Evolutionary conservation across 2,113 vertebrate genomes (phyloP).

Genomic region (Neolamprologus caudopunctatus): DNA sequence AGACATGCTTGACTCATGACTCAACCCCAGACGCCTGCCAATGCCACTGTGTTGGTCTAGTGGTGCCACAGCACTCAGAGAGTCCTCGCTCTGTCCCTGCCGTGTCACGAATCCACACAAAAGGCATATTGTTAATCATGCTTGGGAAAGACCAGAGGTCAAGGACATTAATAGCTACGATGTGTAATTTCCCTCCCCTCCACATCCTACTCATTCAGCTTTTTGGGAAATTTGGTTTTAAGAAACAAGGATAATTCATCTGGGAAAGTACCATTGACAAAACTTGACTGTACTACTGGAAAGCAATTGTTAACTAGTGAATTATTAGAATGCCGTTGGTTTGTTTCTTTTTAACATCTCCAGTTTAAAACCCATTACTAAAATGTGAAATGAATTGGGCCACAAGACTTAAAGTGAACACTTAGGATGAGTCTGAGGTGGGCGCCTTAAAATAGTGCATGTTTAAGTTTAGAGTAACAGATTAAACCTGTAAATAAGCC

Average conservation of each 20-base stretch:
- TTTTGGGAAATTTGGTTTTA: constrained; percentile 42
- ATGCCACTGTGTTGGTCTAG: constrained; percentile 51
- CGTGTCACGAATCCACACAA: constrained; percentile 61
- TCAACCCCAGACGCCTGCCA: constrained; percentile 49
- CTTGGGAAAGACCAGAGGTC: constrained; percentile 68
- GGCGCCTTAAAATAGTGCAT: background rate
- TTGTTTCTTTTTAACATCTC: background rate
- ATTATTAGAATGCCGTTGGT: background rate
- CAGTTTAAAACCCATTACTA: background rate
- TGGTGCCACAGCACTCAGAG: constrained; percentile 50
- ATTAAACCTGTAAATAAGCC: background rate
- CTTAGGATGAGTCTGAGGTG: background rate
- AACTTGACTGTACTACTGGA: background rate
- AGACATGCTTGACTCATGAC: constrained; percentile 62
- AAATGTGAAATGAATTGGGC: background rate
- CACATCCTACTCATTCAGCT: constrained; percentile 54
- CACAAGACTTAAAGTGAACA: background rate
- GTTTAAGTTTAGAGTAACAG: background rate
- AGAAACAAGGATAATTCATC: constrained; percentile 10
- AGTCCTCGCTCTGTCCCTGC: constrained; percentile 41
- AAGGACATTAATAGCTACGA: constrained; percentile 65
- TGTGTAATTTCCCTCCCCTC: constrained; percentile 58
- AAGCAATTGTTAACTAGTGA: background rate
- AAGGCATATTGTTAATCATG: constrained; percentile 57
- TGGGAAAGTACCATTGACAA: constrained; percentile 54